phyloP scores from a whole-genome alignment of 2,888 invertebrate species.

The Leucozona laternaria region DNA sequence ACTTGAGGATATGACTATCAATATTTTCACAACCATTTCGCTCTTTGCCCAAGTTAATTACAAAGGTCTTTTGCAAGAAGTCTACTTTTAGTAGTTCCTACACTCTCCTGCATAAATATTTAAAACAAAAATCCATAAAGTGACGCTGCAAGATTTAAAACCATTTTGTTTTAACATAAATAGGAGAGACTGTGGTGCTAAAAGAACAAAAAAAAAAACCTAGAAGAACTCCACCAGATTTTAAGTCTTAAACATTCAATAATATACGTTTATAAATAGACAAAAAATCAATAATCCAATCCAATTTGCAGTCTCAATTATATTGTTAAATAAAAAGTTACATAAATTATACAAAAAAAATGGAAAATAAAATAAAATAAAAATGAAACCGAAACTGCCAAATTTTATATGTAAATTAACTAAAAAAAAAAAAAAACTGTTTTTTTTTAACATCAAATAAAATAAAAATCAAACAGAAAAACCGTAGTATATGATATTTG shows the following conservation, averaged over 20 bases:
- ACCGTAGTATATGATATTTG: conserved; percentile 26
- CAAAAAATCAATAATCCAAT: conserved; percentile 19
- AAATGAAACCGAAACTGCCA: conserved; percentile 70
- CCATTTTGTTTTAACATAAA: neutral
- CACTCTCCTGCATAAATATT: neutral
- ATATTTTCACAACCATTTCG: conserved; percentile 5
- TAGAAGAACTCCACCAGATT: conserved; percentile 33
- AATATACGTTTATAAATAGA: neutral
- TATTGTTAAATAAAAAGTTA: conserved; percentile 8
- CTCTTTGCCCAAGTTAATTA: conserved; percentile 32
- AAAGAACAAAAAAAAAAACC: neutral
- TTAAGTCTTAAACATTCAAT: conserved; percentile 22
- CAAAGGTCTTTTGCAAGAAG: conserved; percentile 4
- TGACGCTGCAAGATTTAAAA: conserved; percentile 5
- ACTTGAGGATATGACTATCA: neutral
- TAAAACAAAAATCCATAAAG: neutral
- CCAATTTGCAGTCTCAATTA: conserved; percentile 9
- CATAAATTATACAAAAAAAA: conserved; percentile 23
- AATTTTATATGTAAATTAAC: conserved; percentile 71
- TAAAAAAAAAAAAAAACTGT: conserved; percentile 63
- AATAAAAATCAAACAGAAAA: conserved; percentile 31
- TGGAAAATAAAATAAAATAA: conserved; percentile 28
- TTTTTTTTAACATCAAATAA: conserved; percentile 55
- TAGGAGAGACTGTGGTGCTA: conserved; percentile 26
- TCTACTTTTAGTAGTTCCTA: neutral